Percentiles rank a stretch among this genome's conserved stretches.
Conservation (phyloP, 92 coral and sea anemone species). For the Zoanthus sansibaricus region DNA sequence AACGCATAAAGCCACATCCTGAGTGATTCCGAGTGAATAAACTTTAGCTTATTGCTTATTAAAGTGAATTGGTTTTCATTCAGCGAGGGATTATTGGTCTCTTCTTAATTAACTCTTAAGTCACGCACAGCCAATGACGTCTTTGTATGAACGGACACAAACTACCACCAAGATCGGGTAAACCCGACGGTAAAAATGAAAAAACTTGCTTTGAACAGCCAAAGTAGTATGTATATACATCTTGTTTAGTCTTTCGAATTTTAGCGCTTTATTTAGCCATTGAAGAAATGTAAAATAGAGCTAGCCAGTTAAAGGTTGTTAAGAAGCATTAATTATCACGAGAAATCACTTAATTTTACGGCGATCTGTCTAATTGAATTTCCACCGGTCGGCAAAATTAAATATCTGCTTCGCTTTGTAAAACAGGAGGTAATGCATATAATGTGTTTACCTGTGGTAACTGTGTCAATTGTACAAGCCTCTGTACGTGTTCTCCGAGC, state of each 20-base stretch:
- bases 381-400: constrained; percentile 29
- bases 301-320: background rate
- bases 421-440: constrained; percentile 34
- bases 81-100: constrained; percentile 73
- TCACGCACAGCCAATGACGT: constrained; percentile 77
- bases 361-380: constrained; percentile 7
- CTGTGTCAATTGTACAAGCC: background rate
- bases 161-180: background rate
- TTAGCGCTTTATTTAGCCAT: background rate
- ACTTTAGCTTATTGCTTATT: constrained; percentile 31
- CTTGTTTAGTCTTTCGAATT: background rate
- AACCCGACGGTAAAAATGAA: background rate
- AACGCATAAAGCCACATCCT: constrained; percentile 43
- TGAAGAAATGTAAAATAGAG: background rate
- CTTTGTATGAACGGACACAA: background rate
- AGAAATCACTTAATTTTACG: background rate
- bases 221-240: background rate
- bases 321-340: constrained; percentile 9
- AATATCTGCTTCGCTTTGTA: constrained; percentile 3
- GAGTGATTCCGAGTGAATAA: constrained; percentile 29
- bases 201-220: background rate
- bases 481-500: constrained; percentile 10
- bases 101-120: constrained; percentile 84
- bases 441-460: constrained; percentile 11
- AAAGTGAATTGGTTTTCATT: constrained; percentile 46